phyloP scores from a whole-genome alignment of 2,113 vertebrate genomes.

The Hippocampus abdominalis region DNA sequence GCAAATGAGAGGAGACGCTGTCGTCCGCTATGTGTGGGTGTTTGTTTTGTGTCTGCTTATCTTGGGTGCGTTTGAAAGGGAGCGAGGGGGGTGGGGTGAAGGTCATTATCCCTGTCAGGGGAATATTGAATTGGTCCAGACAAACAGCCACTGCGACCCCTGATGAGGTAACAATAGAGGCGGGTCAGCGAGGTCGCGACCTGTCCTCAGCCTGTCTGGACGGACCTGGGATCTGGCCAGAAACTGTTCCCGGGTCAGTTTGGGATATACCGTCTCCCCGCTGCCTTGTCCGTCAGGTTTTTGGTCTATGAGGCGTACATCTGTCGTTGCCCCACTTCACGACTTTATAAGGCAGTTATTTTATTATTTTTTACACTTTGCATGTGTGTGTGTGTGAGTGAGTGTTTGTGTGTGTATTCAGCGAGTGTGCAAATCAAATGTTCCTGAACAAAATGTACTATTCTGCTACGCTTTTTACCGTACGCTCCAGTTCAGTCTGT shows the following conservation, averaged over 20 bases:
- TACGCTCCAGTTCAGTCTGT: constrained; percentile 67
- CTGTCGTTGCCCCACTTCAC: constrained; percentile 54
- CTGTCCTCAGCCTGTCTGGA: constrained; percentile 66
- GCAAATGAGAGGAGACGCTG: constrained; percentile 36
- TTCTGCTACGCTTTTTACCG: constrained; percentile 54
- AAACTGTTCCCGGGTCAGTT: constrained; percentile 55
- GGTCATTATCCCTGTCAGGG: constrained; percentile 59
- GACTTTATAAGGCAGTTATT: constrained; percentile 53
- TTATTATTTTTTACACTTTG: too few relatives aligned
- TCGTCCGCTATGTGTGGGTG: constrained; percentile 4
- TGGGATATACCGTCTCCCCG: constrained; percentile 17
- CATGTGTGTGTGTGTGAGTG: constrained; percentile 23
- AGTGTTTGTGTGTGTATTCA: constrained; percentile 34
- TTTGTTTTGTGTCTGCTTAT: constrained; percentile 7
- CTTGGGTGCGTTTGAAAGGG: constrained; percentile 18
- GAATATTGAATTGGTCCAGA: constrained; percentile 68
- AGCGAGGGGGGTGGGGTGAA: constrained; percentile 5
- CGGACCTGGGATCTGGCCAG: constrained; percentile 52
- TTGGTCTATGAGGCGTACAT: constrained; percentile 42
- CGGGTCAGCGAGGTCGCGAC: constrained; percentile 57
- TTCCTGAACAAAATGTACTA: constrained; percentile 67
- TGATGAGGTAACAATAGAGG: constrained; percentile 67
- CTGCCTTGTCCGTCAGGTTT: constrained; percentile 42
- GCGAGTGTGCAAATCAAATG: constrained; percentile 53
- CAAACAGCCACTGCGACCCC: constrained; percentile 64